Base-by-base conservation (phyloP, 2,888 invertebrate species). In the Protophormia terraenovae region DNA sequence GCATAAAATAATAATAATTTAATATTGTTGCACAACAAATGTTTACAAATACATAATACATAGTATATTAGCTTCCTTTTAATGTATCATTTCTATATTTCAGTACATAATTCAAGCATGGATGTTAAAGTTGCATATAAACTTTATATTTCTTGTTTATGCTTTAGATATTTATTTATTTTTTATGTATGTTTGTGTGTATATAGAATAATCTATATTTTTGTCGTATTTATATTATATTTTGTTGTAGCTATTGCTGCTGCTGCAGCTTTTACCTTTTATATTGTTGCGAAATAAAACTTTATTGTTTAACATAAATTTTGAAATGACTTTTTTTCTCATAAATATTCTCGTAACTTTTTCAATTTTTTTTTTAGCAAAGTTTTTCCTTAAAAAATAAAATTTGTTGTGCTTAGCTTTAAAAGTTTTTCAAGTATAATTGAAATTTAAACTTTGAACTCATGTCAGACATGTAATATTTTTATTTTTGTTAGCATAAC, bases 301-400 rank as follows among this genome's bases (percentile, higher is more conserved):
- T 79, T 77, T 83, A 83, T 83, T 78, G 38, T 78, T 78, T 24
- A 66, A 38, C 53, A 83, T 78, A 75, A 76, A 66, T 45, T 67
- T 22, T 29, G 22, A 55, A 79, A 67, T 32, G 60, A 58, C 47
- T 47, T 72, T 55, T 27, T 66, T 47, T 47, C 16, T 32, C 29
- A 12, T 41, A 41, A 72, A 32, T 27, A 35, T 80, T 80, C 38
- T 62, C 1, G 10, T 29, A 60, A 69, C 19, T 60, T 78, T 78
- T 78, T 60, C 16, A 6, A 16, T 35, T 77, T 60, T 58, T 62
- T 16, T 60, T 32, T 32, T n/a, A 19, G 10, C 29, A 67, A 55
- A 45, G 19, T 77, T 45, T 62, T 19, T 16, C 19, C n/a, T 50
- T 27, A 12, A 60, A 79, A 19, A 45, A 19, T 41, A 10, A 22